Evolutionary conservation across 1,140 invertebrate species (phyloP).

Genomic region (Brachionus paranguensis): DNA sequence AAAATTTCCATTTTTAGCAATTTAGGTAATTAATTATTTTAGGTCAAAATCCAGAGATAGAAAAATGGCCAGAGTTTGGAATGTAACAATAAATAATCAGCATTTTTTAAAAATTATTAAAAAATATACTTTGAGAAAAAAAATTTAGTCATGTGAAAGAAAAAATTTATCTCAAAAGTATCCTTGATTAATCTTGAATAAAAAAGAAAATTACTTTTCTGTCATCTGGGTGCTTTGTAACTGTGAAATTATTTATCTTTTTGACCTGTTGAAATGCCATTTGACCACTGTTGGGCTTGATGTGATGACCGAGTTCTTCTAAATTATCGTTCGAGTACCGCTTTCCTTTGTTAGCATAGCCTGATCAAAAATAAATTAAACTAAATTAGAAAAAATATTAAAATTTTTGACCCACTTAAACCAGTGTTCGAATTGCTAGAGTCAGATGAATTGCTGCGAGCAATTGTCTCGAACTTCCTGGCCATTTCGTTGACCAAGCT

Average conservation of each 20-base stretch:
- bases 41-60: too few species aligned
- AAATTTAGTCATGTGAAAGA: background rate
- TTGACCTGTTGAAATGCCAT: background rate
- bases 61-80: too few species aligned
- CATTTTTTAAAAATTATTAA: too few species aligned
- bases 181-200: background rate
- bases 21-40: too few species aligned
- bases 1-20: too few species aligned
- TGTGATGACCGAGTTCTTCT: background rate
- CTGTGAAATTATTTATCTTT: background rate
- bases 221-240: background rate
- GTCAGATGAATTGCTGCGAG: slow-evolving; percentile 1
- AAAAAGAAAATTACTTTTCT: background rate
- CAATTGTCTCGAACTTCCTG: slow-evolving; percentile 14
- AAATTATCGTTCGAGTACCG: background rate
- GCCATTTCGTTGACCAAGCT: background rate
- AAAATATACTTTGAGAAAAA: too few species aligned
- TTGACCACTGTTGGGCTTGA: background rate
- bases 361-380: background rate
- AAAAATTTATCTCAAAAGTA: too few species aligned
- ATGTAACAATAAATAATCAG: too few species aligned
- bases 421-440: background rate
- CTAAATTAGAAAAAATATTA: background rate
- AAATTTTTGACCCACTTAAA: background rate
- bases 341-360: background rate